Evolutionary conservation across 2,113 vertebrate genomes (phyloP).

Genomic region (Columba livia): DNA sequence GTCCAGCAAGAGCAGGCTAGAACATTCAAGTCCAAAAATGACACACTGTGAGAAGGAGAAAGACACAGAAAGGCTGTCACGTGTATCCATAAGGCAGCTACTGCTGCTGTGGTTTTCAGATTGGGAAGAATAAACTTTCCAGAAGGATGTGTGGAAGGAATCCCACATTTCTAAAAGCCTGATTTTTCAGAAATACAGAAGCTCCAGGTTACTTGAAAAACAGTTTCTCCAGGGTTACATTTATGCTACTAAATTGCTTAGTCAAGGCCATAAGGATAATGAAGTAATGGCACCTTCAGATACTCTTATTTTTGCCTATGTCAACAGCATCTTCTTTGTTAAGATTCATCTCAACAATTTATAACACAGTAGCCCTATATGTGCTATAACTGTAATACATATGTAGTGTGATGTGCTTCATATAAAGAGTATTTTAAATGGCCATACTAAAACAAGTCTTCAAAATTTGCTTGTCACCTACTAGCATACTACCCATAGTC

Average conservation of each 20-base stretch:
- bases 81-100: background rate
- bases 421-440: background rate
- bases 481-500: background rate
- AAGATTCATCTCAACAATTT: background rate
- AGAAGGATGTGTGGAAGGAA: constrained; percentile 33
- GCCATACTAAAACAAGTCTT: background rate
- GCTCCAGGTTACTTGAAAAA: constrained; percentile 16
- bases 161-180: background rate
- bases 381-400: background rate
- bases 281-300: background rate
- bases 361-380: background rate
- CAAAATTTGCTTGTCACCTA: background rate
- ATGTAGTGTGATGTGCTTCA: background rate
- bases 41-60: background rate
- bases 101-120: constrained; percentile 14
- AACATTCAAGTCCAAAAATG: constrained; percentile 1
- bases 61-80: background rate
- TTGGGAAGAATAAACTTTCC: constrained; percentile 35
- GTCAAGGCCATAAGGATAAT: background rate
- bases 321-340: background rate
- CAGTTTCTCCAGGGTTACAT: background rate
- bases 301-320: background rate
- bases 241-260: background rate
- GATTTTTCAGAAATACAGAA: constrained; percentile 35
- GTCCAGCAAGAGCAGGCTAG: background rate